Evolutionary conservation across 2,888 invertebrate species (phyloP).

Genomic region (Pilophorus perplexus): DNA sequence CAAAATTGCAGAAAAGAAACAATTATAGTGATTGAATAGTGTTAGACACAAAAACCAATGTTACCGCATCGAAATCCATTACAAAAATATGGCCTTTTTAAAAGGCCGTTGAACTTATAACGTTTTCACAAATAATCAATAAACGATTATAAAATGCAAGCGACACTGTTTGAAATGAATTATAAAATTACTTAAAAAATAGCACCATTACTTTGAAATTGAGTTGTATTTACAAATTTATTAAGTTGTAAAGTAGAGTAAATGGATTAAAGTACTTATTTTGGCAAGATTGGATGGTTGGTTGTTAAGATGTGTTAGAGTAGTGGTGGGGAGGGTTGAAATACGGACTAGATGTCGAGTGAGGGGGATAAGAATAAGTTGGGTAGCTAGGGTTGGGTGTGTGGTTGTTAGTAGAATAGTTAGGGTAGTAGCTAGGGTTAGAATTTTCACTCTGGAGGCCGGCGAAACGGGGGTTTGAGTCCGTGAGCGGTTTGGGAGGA

Average conservation of each 20-base stretch:
- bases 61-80: conserved; percentile 34
- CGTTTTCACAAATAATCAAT: conserved; percentile 35
- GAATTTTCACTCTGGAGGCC: conserved; percentile 37
- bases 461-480: conserved; percentile 39
- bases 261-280: conserved; percentile 41
- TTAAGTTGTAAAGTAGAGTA: conserved; percentile 40
- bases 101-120: conserved; percentile 37
- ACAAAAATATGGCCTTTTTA: conserved; percentile 39
- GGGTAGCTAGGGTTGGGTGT: conserved; percentile 7
- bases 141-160: conserved; percentile 37
- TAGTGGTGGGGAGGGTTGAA: conserved; percentile 34
- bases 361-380: conserved; percentile 24
- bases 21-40: conserved; percentile 4
- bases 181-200: conserved; percentile 42
- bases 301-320: conserved; percentile 39
- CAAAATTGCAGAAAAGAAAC: too few species aligned
- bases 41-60: conserved; percentile 36
- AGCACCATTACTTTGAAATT: conserved; percentile 42
- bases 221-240: conserved; percentile 41
- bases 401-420: conserved; percentile 8
- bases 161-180: conserved; percentile 38
- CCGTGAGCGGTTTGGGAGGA: conserved; percentile 34
- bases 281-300: conserved; percentile 39
- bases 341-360: conserved; percentile 40
- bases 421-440: conserved; percentile 26